Conservation (phyloP, 2,888 invertebrate genomes). For the Geophilus truncorum region DNA sequence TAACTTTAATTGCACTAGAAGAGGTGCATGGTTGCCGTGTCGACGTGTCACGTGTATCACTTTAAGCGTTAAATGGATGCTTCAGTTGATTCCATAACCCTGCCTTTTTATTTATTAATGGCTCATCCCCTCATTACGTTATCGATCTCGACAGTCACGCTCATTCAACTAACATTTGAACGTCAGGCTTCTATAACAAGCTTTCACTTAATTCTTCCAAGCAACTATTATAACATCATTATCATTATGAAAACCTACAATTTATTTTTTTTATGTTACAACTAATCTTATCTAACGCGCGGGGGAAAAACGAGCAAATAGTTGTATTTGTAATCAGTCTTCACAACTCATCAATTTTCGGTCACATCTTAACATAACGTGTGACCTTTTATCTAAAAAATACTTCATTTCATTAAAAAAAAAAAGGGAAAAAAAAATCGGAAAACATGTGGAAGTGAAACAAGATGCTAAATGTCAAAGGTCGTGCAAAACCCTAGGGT, state of each 20-base stretch:
- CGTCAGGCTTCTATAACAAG: too few species aligned
- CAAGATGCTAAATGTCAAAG: not conserved
- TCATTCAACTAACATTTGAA: not conserved
- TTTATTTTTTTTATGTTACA: not conserved
- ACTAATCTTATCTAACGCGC: too few species aligned
- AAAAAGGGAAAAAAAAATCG: not conserved
- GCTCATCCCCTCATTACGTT: not conserved
- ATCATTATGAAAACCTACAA: too few species aligned
- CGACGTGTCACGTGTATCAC: not conserved
- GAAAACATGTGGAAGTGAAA: not conserved
- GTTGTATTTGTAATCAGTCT: too few species aligned
- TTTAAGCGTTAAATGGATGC: not conserved
- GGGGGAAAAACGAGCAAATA: too few species aligned
- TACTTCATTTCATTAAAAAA: too few species aligned
- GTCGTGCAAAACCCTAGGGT: not conserved
- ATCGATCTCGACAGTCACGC: not conserved
- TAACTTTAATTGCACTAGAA: not conserved
- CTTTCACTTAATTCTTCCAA: not conserved
- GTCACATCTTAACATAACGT: too few species aligned
- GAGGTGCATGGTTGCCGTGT: not conserved
- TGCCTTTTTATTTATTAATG: not conserved
- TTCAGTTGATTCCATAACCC: not conserved
- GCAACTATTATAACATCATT: not conserved
- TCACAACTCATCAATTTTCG: too few species aligned
- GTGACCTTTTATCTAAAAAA: too few species aligned